Conservation (phyloP, 2,113 vertebrate species). For the Melanerpes formicivorus region DNA sequence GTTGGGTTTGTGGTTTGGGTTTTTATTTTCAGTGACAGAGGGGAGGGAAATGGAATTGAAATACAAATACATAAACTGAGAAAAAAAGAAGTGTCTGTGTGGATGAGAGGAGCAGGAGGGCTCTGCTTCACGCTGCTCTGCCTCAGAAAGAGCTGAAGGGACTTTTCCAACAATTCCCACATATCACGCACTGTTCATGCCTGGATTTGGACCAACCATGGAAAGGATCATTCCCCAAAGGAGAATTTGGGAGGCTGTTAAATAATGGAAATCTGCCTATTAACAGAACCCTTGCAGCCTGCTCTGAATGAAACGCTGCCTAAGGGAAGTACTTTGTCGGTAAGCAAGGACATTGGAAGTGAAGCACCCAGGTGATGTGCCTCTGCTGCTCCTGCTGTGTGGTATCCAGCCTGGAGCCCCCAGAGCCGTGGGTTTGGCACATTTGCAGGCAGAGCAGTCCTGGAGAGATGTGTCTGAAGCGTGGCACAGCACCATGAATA, state of each 20-base stretch:
- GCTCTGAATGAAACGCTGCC: not conserved
- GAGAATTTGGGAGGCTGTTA: not conserved
- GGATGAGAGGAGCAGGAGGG: not conserved
- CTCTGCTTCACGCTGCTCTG: not conserved
- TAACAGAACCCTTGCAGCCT: not conserved
- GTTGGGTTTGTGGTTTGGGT: not conserved
- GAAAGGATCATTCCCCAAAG: not conserved
- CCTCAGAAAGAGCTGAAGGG: constrained; percentile 11
- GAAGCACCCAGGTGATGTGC: not conserved
- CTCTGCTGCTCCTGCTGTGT: not conserved
- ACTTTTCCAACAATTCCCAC: not conserved
- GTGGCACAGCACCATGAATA: not conserved
- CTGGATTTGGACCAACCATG: not conserved
- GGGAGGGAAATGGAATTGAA: not conserved
- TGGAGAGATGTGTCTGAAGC: accelerated
- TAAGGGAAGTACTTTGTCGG: not conserved
- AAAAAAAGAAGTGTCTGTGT: not conserved
- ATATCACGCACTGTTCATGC: not conserved
- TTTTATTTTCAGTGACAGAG: not conserved
- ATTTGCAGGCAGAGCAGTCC: not conserved
- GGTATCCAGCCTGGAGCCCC: not conserved
- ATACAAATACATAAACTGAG: not conserved
- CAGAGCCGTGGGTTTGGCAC: accelerated
- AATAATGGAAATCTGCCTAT: not conserved
- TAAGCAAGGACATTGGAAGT: not conserved